Evolutionary conservation across 2,113 vertebrate species (phyloP).

Genomic region (Dipodomys merriami): DNA sequence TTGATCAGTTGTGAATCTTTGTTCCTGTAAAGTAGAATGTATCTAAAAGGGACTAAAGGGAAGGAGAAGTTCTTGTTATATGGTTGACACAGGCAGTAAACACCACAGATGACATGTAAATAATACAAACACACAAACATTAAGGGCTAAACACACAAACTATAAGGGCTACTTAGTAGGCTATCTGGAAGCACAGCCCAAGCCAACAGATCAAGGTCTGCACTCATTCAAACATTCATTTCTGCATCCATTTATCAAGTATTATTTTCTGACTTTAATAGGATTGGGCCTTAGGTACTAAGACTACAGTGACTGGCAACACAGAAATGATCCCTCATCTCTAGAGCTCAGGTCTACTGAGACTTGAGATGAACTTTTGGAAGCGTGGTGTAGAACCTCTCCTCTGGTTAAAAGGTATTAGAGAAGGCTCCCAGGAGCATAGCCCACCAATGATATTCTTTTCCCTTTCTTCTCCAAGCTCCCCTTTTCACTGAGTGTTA

Average conservation of each 20-base stretch:
- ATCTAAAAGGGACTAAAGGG: not conserved
- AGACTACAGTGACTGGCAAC: not conserved
- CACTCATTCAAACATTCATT: not conserved
- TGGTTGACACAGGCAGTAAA: not conserved
- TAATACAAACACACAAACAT: not conserved
- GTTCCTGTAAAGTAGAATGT: not conserved
- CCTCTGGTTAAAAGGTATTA: not conserved
- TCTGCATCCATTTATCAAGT: not conserved
- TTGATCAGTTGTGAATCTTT: not conserved
- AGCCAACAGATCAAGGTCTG: not conserved
- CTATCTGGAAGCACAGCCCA: not conserved
- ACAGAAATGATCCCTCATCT: not conserved
- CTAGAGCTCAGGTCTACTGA: not conserved
- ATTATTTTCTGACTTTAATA: not conserved
- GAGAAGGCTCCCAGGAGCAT: not conserved
- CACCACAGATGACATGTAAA: not conserved
- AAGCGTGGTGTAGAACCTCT: not conserved
- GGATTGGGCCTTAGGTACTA: not conserved
- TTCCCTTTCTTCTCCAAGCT: not conserved
- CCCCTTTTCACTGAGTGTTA: not conserved
- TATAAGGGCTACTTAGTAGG: not conserved
- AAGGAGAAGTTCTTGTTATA: constrained; percentile 20
- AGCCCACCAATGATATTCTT: not conserved
- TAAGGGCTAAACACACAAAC: too few species aligned
- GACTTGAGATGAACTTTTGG: not conserved